Evolutionary conservation across 2,888 invertebrate species (phyloP), one percentile per base, ranked within the genome.

Genomic region (Silvanus unidentatus): DNA sequence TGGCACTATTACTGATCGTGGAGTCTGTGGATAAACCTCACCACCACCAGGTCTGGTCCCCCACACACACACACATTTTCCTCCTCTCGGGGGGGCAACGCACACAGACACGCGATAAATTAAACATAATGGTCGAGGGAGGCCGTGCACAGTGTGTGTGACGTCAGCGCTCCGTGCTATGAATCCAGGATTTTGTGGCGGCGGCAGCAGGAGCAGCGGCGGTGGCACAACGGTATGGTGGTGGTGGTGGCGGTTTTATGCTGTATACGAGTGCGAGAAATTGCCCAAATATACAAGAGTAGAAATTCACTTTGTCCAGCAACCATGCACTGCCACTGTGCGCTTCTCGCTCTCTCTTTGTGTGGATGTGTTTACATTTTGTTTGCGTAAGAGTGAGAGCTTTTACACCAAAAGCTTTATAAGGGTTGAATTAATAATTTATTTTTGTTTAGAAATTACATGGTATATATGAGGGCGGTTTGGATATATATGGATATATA

Each of bases 61-160:
- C 39, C 15, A 11, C 27, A 16, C 48, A 48, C 44, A 46, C 50
- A 48, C 47, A 46, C n/a, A n/a, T n/a, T n/a, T n/a, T n/a, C n/a
- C n/a, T n/a, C n/a, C n/a, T n/a, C n/a, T n/a, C n/a, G n/a, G n/a
- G n/a, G n/a, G n/a, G n/a, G n/a, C n/a, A n/a, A n/a, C 44, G 58
- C 58, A 54, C 58, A 60, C 59, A 59, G 59, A 58, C 61, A 60
- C 54, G 58, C 62, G 50, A 63, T 63, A 63, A 63, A 63, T 63
- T 63, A 62, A 60, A 60, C 60, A 60, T 61, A 62, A 62, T 57
- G 61, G 59, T 56, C 50, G 50, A 53, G 57, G 57, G 58, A 60
- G 59, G 57, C 51, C 49, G 55, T 52, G 53, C 50, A 50, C 52
- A 44, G 52, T 49, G 48, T 54, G 55, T 37, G 12, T 63, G 62